Evolutionary conservation across 2,113 vertebrate species (phyloP), one percentile per base, ranked within the genome.

Genomic region (Toxotes chatareus): DNA sequence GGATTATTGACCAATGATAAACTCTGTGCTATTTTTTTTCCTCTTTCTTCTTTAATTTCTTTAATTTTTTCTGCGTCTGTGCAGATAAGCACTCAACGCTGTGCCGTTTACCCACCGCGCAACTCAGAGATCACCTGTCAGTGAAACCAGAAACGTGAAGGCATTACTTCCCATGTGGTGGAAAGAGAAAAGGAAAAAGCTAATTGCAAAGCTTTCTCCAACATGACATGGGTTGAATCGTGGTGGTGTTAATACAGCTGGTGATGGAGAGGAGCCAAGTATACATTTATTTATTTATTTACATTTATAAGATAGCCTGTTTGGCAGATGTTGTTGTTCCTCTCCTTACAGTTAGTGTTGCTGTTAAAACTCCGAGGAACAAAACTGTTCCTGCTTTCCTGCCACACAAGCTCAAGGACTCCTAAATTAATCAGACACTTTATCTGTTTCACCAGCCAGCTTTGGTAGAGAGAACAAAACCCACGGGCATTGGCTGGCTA

Each of bases 341-440:
- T 73, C 46, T 61, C n/a, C 19, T 59, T 75, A 16, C 56, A 44
- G 55, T 34, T 23, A 14, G 16, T 57, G 59, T 62, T 73, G 68
- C 55, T 56, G 64, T 71, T 76, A 36, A 86, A 73, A 65, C 69
- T 82, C 74, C 17, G 32, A 64, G 68, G 44, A 51, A 47, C 51
- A 57, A 32, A 78, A 49, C 34, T 1, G 32, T 27, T 63, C 57
- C 51, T 55, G 2, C 61, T 17, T 53, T 32, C 59, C 63, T 61
- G 55, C 60, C 53, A 51, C 64, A 49, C 49, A 60, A 66, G 75
- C 80, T 74, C 60, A 59, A 65, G 59, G 69, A 73, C 70, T 74
- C 76, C 66, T 56, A 78, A 76, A 86, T 82, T 31, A 69, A 83
- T 70, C 66, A 46, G 72, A 64, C 64, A 53, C 85, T 85, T 83